Evolutionary conservation across 2,888 invertebrate genomes (phyloP), one percentile per base, ranked within the genome.

Genomic region (Megalurothrips usitatus): DNA sequence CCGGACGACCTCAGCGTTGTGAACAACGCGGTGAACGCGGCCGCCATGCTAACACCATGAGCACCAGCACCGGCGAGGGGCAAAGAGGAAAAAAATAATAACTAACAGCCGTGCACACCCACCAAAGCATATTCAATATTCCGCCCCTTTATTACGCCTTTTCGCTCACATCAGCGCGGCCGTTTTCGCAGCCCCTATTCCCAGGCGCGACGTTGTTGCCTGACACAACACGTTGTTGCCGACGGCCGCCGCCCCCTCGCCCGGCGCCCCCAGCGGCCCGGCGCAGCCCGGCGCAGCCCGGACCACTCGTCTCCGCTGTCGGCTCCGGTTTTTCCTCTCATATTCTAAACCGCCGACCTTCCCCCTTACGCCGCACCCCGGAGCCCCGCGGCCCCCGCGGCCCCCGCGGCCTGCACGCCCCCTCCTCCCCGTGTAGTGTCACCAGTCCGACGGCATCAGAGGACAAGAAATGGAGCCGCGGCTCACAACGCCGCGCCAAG

Each of bases 281-380:
- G 58, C 58, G 14, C 17, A 17, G 58, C 58, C 58, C 58, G 6
- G 58, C 17, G 14, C 58, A 17, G 58, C 58, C 58, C 14, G 14
- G 58, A 0, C 58, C 23, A 8, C 68, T 19, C 26, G 68, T 75
- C 68, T 23, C 68, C 26, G 26, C 68, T 75, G 68, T 75, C 68
- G 68, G 12, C 68, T 75, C 68, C 68, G 26, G 68, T 75, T 75
- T 75, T 75, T 23, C 1, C 68, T 26, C 68, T 75, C 68, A 75
- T 75, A 75, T 75, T 75, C 68, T 26, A 75, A 26, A 75, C 23
- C 68, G 23, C 11, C 14, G 52, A 10, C 52, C 10, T 58, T 14
- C 6, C 52, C 23, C 68, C 68, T 43, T 43, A 4, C 34, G 2
- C 34, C 34, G 34, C 34, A 2, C 34, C 34, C 34, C 34, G 34